Conservation (phyloP, 2,113 vertebrate species). For the Neogale vison region DNA sequence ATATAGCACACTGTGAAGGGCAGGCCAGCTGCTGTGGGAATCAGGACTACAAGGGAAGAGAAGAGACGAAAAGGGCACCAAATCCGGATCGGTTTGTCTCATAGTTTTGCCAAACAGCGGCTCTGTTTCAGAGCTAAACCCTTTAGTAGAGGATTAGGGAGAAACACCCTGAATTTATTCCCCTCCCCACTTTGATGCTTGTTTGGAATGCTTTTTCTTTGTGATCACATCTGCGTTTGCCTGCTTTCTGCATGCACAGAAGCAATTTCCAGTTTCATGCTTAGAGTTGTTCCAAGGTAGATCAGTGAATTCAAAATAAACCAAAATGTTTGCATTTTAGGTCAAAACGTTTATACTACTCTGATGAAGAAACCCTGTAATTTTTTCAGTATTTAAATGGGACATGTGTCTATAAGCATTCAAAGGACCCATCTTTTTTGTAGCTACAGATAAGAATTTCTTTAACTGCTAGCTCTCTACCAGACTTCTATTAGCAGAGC, state of each 20-base stretch:
- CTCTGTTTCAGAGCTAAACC: not conserved
- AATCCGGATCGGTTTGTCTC: not conserved
- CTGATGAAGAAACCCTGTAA: constrained; percentile 61
- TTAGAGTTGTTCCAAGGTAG: constrained; percentile 18
- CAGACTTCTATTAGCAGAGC: constrained; percentile 61
- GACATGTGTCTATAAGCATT: constrained; percentile 41
- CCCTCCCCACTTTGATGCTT: not conserved
- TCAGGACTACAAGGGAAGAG: not conserved
- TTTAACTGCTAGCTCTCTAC: constrained; percentile 48
- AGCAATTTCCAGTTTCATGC: constrained; percentile 33
- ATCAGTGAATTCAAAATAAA: constrained; percentile 60
- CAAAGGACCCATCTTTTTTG: constrained; percentile 48
- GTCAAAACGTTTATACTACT: constrained; percentile 55
- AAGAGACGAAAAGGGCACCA: not conserved
- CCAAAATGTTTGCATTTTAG: constrained; percentile 64
- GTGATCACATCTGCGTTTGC: constrained; percentile 32
- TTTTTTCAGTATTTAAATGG: constrained; percentile 76
- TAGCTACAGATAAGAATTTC: constrained; percentile 63
- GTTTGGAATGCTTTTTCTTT: not conserved
- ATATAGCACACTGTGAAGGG: not conserved
- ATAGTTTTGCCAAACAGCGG: not conserved
- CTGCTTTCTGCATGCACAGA: not conserved
- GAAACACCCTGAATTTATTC: not conserved
- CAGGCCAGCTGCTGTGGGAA: not conserved
- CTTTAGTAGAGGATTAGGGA: not conserved